These are phyloP conservation scores for Crematogaster levior DNA, from an alignment of 2,888 invertebrate species.

Conservation along the genomic window DNA sequence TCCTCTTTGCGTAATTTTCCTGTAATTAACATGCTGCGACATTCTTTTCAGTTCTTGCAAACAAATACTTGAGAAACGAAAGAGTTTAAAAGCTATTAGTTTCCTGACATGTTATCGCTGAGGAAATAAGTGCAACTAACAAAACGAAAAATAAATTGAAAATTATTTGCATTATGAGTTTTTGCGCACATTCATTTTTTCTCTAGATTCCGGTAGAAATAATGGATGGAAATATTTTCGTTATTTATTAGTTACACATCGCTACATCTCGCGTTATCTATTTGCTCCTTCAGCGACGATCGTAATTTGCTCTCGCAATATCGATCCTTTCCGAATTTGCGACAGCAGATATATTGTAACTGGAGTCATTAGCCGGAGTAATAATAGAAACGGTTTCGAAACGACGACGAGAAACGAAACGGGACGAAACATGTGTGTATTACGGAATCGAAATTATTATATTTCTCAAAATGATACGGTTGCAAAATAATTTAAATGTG, in stretches of 20 bases:
- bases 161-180: neutral
- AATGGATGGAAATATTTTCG: neutral
- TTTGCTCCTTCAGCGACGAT: neutral
- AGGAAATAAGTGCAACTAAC: neutral
- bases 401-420: neutral
- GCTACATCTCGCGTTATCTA: neutral
- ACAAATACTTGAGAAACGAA: neutral
- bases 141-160: neutral
- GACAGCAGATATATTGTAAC: slow-evolving; percentile 30
- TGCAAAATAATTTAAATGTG: neutral
- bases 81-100: neutral
- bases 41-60: neutral
- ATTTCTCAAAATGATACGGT: neutral
- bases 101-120: neutral
- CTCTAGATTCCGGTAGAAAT: neutral
- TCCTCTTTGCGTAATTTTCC: neutral
- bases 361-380: slow-evolving; percentile 35
- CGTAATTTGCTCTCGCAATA: slow-evolving; percentile 26
- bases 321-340: slow-evolving; percentile 34
- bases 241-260: neutral
- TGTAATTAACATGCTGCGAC: neutral
- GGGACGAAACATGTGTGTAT: neutral
- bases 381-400: slow-evolving; percentile 22
- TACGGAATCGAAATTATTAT: neutral
- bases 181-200: neutral